phyloP scores from a whole-genome alignment of 37 sponge, comb jelly and placozoan species.

The Axinella damicornis region DNA sequence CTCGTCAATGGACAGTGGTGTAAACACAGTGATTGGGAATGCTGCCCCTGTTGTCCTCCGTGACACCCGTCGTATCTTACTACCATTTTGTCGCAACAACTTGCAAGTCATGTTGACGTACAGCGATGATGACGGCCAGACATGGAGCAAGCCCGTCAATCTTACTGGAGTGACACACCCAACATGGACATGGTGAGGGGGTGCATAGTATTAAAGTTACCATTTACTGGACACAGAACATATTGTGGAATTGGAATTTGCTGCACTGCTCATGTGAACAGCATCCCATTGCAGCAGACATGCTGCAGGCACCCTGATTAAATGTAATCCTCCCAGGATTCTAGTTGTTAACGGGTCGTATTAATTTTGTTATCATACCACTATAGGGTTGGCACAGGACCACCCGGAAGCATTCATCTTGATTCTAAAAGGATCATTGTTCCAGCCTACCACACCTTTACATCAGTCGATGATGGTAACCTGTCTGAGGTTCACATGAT shows the following conservation, averaged over 20 bases:
- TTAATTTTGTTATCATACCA: background rate
- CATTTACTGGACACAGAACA: background rate
- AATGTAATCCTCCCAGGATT: no score
- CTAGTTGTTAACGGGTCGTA: no score
- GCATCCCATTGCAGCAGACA: no score
- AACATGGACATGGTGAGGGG: background rate
- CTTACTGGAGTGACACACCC: background rate
- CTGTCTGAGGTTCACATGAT: constrained; percentile 6
- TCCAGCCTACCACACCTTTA: background rate
- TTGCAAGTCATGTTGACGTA: background rate
- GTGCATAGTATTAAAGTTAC: background rate
- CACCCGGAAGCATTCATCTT: constrained; percentile 5
- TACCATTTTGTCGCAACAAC: background rate
- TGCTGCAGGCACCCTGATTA: no score
- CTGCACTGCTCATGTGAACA: background rate
- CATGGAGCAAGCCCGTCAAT: constrained; percentile 4
- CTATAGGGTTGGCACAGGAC: constrained; percentile 6
- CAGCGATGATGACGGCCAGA: background rate
- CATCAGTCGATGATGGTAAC: background rate
- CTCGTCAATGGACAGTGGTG: background rate
- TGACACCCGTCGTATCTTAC: background rate
- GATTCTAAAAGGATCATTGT: background rate
- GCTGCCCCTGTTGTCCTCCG: constrained; percentile 5
- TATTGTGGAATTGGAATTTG: no score
- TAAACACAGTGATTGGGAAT: background rate